Conservation (phyloP, 2,797 vertebrate genomes). For the Orestias chungarensis region DNA sequence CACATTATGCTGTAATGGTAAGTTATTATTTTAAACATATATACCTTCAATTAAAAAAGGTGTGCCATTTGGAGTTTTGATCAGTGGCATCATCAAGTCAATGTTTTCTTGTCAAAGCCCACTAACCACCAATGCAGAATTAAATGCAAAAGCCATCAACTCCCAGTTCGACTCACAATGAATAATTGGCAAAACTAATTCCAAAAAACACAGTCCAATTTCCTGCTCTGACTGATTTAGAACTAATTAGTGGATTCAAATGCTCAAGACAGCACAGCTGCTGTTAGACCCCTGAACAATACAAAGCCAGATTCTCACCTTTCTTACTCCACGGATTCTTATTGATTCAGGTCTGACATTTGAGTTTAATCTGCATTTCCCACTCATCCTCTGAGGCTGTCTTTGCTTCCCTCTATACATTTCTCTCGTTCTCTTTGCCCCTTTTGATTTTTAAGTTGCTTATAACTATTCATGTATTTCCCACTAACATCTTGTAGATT, state of each 20-base stretch:
- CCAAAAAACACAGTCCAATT: slow-evolving; percentile 3
- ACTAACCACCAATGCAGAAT: neutral
- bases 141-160: neutral
- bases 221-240: slow-evolving; percentile 30
- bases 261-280: neutral
- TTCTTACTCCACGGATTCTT: neutral
- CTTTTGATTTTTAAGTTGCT: neutral
- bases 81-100: neutral
- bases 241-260: slow-evolving; percentile 18
- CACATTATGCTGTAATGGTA: neutral
- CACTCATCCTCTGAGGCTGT: neutral
- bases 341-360: slow-evolving; percentile 34
- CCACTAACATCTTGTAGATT: neutral
- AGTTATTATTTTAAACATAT: neutral
- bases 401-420: slow-evolving; percentile 12
- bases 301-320: slow-evolving; percentile 1
- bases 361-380: slow-evolving; percentile 30
- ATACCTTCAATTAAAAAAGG: neutral
- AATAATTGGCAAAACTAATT: slow-evolving; percentile 3
- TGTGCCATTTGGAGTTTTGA: neutral
- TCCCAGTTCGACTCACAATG: neutral
- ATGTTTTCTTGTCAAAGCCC: neutral
- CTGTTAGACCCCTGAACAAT: neutral
- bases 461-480: neutral
- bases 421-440: neutral